Percentiles rank a stretch among this genome's conserved stretches.
Evolutionary conservation across 1,140 invertebrate species (phyloP).

Genomic region (Aethina tumida): DNA sequence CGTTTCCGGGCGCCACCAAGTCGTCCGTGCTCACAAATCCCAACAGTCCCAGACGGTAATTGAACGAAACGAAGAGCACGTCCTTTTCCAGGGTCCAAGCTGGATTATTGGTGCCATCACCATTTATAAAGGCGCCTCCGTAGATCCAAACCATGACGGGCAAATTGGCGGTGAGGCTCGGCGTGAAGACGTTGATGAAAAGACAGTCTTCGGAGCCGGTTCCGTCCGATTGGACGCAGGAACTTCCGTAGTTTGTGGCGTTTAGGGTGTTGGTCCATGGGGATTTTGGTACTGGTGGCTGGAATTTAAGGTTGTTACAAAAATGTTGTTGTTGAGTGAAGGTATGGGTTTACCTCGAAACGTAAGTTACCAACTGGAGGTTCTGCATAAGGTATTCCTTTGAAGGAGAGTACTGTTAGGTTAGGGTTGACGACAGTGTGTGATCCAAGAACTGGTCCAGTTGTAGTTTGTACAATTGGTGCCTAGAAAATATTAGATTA

Average conservation of each 20-base stretch:
- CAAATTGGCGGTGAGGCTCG: slow-evolving; percentile 6
- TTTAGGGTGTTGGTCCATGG: slow-evolving; percentile 8
- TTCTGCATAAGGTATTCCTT: slow-evolving; percentile 15
- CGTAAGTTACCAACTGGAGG: slow-evolving; percentile 13
- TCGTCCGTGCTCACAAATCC: slow-evolving; percentile 39
- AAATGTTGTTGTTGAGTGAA: too few relatives aligned
- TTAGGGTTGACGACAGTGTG: too few relatives aligned
- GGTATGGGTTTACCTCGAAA: slow-evolving; percentile 9
- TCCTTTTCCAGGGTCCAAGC: slow-evolving; percentile 54
- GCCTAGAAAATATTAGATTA: too few relatives aligned
- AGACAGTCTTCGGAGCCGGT: not conserved
- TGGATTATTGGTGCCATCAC: slow-evolving; percentile 51
- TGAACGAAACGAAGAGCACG: slow-evolving; percentile 57
- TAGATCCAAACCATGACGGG: slow-evolving; percentile 53
- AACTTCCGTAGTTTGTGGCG: slow-evolving; percentile 5
- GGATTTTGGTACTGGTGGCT: slow-evolving; percentile 13
- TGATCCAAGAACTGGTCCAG: too few relatives aligned
- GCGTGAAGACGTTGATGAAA: slow-evolving; percentile 3
- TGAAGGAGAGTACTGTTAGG: too few relatives aligned
- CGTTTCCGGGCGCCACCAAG: slow-evolving; percentile 51
- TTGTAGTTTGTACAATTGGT: too few relatives aligned
- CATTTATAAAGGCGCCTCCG: slow-evolving; percentile 58
- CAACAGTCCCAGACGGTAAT: slow-evolving; percentile 57
- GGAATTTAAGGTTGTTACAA: too few relatives aligned
- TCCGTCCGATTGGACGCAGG: slow-evolving; percentile 5